Base-by-base conservation (phyloP, 1,140 invertebrate species). In the Lepidostoma basale region DNA sequence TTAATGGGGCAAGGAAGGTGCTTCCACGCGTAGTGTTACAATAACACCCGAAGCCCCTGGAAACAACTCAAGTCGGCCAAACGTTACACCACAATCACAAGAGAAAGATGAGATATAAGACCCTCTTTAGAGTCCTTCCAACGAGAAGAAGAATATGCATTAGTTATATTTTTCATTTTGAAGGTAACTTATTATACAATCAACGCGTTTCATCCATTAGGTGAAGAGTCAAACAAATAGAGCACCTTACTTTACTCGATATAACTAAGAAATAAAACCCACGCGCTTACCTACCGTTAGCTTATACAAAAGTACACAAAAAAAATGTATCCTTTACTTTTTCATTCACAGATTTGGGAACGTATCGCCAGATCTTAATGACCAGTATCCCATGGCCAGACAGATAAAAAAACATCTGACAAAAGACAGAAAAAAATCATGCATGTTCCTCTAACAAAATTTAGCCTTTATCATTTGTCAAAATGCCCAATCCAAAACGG, bases 271-370 rank as follows among this genome's bases (percentile, higher is more conserved):
- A n/a, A n/a, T n/a, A n/a, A n/a, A n/a, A n/a, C n/a, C n/a, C n/a
- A n/a, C n/a, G n/a, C n/a, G n/a, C n/a, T n/a, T n/a, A 36, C 14
- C 33, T 9, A 36, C 2, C 14, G 33, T 9, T 36, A 36, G 33
- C 33, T 9, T n/a, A 16, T 54, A 28, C 1, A 54, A 18, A 54
- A 54, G 14, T 16, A 30, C 4, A 14, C 12, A 54, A 54, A 54
- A 30, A 54, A 54, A 54, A 54, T 16, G 18, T 6, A 23, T 12
- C 9, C 12, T 30, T 30, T 28, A 54, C 26, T 54, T 26, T n/a
- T 54, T 54, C 49, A 54, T 54, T 54, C 49, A 54, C 49, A 33
- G 30, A 54, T 54, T 23, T 54, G 49, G 49, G 49, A 54, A 54
- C 49, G 30, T 28, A 54, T 54, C 49, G 28, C 20, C 20, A 14